A percentile compares a stretch with the other conserved stretches of the same genome.
Evolutionary conservation across 2,113 vertebrate genomes (phyloP).

Genomic region (Siphamia tubifer): DNA sequence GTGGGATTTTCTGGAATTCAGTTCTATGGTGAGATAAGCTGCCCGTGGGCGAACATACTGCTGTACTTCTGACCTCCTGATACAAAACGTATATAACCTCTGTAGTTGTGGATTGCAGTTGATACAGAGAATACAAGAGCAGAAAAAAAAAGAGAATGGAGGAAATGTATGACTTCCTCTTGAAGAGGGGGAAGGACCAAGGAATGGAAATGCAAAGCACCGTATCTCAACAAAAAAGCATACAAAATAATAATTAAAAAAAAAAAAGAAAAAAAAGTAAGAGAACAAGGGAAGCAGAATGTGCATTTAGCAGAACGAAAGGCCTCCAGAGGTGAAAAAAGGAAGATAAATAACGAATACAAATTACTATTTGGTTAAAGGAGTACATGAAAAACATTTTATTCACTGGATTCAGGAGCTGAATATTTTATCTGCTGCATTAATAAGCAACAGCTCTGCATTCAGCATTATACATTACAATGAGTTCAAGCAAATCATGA

Average conservation of each 20-base stretch:
- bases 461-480: constrained; percentile 19
- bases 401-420: constrained; percentile 10
- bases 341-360: constrained; percentile 33
- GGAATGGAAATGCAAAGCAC: constrained; percentile 31
- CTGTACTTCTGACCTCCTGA: constrained; percentile 63
- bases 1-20: constrained; percentile 59
- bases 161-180: constrained; percentile 54
- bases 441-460: neutral
- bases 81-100: constrained; percentile 63
- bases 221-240: constrained; percentile 55
- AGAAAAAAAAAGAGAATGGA: constrained; percentile 51
- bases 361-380: constrained; percentile 41
- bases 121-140: constrained; percentile 49
- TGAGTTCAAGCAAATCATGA: constrained; percentile 13
- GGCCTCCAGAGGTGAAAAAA: constrained; percentile 37
- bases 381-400: constrained; percentile 38
- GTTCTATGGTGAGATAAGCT: constrained; percentile 64
- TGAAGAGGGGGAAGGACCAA: constrained; percentile 25
- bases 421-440: constrained; percentile 21
- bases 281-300: constrained; percentile 16
- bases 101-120: constrained; percentile 28
- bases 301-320: constrained; percentile 23
- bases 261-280: too few relatives aligned
- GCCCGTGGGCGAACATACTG: constrained; percentile 54
- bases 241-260: too few relatives aligned